Evolutionary conservation across 1,140 invertebrate genomes (phyloP), one percentile per base, ranked within the genome.

Genomic region (Bicyclus anynana): DNA sequence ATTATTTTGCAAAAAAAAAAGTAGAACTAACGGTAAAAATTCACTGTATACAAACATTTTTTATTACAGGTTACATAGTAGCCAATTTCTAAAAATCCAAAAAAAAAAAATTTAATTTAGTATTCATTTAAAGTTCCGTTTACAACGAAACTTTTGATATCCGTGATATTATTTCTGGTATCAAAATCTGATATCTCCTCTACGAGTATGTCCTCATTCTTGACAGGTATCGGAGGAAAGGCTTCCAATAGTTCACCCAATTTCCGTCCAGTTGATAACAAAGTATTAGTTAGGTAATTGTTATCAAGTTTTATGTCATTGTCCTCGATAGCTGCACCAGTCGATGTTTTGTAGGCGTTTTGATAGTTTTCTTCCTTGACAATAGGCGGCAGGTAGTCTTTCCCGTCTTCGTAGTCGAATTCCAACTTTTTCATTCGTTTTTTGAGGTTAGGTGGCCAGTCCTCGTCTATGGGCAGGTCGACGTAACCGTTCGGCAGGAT

Each of bases 391-490:
- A 86, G 54, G 59, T 85, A 82, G 13, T 86, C 84, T 21, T 69
- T 73, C 1, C 83, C 85, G 56, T 87, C 77, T 4, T 77, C 85
- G 67, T 85, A 85, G 44, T 89, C 85, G 53, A 89, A 83, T 18
- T 87, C 74, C 18, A 79, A 59, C 29, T 80, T 80, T 81, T 87
- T 89, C 69, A 88, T 87, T 18, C 79, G 78, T 47, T 82, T 80
- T 62, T 87, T 87, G 27, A 80, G 62, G 33, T 80, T 77, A 0
- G 82, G 81, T 0, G 84, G 81, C 80, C 84, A 87, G 58, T 86
- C 84, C 38, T 89, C 88, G 58, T 89, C 88, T 49, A 89, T 80
- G n/a, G 87, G 87, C 3, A 89, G 67, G 62, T 89, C 88, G 35
- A 80, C 61, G 77, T 89, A 89, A 0, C 79, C 80, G n/a, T 65